These are phyloP conservation scores for Hyperoodon ampullatus DNA, from an alignment of 2,113 vertebrate genomes.

Conservation along the genomic window DNA sequence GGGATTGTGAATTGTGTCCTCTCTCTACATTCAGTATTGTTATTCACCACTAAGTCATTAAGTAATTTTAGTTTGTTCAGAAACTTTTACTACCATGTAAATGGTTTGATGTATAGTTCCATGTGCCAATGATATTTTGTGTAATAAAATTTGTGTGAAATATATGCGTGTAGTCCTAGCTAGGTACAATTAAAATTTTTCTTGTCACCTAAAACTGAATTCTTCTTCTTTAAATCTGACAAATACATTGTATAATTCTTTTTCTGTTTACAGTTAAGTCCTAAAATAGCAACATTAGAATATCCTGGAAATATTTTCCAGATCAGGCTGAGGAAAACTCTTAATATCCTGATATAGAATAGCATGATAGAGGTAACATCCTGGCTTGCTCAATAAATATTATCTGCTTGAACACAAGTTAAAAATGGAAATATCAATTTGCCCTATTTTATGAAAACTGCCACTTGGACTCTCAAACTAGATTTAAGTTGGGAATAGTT, in stretches of 20 bases:
- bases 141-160: conserved; percentile 52
- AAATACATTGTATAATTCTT: conserved; percentile 17
- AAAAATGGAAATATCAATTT: conserved; percentile 30
- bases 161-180: conserved; percentile 60
- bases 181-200: conserved; percentile 63
- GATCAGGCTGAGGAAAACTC: conserved; percentile 1
- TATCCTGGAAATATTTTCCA: conserved; percentile 40
- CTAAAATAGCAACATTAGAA: conserved; percentile 36
- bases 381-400: conserved; percentile 43
- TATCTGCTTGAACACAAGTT: conserved; percentile 41
- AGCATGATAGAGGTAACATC: not conserved
- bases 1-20: conserved; percentile 7
- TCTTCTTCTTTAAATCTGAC: conserved; percentile 56
- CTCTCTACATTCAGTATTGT: conserved; percentile 27
- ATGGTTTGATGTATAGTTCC: conserved; percentile 51
- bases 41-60: conserved; percentile 48
- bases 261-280: conserved; percentile 9
- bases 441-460: conserved; percentile 27
- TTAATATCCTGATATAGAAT: not conserved
- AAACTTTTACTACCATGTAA: conserved; percentile 49
- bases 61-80: conserved; percentile 59
- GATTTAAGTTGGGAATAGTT: not conserved
- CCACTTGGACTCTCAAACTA: not conserved
- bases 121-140: conserved; percentile 32
- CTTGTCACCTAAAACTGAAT: conserved; percentile 56